Evolutionary conservation across 1,140 invertebrate species (phyloP).

Genomic region (Sesamia nonagrioides): DNA sequence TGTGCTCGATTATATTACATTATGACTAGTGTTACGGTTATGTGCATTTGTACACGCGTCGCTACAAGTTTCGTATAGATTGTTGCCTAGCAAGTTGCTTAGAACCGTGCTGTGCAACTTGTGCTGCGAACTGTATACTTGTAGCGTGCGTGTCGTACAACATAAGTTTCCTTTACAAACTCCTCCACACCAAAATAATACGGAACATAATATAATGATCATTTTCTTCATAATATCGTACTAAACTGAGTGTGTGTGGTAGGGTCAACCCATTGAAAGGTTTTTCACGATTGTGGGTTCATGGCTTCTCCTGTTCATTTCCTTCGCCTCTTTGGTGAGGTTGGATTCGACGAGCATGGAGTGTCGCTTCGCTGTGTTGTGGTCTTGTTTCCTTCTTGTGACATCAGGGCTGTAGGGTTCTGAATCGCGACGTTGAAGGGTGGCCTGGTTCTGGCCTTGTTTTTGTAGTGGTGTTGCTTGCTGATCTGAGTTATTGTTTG

Average conservation of each 20-base stretch:
- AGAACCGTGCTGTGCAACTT: not conserved
- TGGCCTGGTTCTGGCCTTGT: slow-evolving; percentile 69
- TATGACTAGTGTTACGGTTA: slow-evolving; percentile 63
- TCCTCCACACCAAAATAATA: slow-evolving; percentile 37
- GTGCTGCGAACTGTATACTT: slow-evolving; percentile 9
- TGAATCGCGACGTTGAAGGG: slow-evolving; percentile 76
- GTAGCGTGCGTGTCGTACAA: slow-evolving; percentile 25
- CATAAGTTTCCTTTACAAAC: slow-evolving; percentile 22
- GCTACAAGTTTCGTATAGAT: slow-evolving; percentile 37
- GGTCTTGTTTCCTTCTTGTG: slow-evolving; percentile 75
- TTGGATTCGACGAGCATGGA: slow-evolving; percentile 82
- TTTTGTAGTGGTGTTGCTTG: slow-evolving; percentile 65
- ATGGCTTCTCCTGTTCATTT: slow-evolving; percentile 80
- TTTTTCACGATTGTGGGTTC: slow-evolving; percentile 81
- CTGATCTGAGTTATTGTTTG: slow-evolving; percentile 36
- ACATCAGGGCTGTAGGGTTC: slow-evolving; percentile 81
- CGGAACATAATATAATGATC: slow-evolving; percentile 14
- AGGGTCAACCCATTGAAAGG: slow-evolving; percentile 83
- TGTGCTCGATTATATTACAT: slow-evolving; percentile 55
- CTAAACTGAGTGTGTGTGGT: slow-evolving; percentile 41
- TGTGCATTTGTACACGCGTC: slow-evolving; percentile 54
- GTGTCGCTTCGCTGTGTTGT: slow-evolving; percentile 75
- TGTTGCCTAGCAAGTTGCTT: not conserved
- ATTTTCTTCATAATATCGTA: slow-evolving; percentile 22
- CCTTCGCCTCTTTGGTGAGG: slow-evolving; percentile 73